phyloP scores from a whole-genome alignment of 30 jellyfish, hydroid and myxozoan genomes.

The Aurelia aurita complex sp. Pacific region DNA sequence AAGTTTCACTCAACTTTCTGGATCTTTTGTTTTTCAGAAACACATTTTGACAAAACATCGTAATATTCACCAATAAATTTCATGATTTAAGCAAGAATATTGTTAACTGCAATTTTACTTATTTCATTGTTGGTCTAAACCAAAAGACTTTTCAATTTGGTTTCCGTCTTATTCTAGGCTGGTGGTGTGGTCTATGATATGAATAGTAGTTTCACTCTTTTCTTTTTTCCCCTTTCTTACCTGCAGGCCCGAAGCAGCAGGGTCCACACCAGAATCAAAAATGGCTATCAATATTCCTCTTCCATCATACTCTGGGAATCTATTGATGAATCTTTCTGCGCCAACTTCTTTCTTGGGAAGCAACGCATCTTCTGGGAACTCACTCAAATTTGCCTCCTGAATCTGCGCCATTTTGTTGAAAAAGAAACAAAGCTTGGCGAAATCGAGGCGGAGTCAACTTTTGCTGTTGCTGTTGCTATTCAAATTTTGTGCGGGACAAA shows the following conservation, averaged over 20 bases:
- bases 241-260: slow-evolving; percentile 94
- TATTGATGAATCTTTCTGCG: slow-evolving; percentile 76
- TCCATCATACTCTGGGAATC: slow-evolving; percentile 88
- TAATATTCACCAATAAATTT: too few species aligned
- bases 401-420: slow-evolving; percentile 67
- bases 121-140: too few species aligned
- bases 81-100: too few species aligned
- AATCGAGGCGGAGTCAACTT: too few species aligned
- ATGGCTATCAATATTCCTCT: slow-evolving; percentile 81
- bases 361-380: slow-evolving; percentile 81
- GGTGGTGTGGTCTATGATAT: too few species aligned
- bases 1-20: too few species aligned
- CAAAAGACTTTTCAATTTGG: too few species aligned
- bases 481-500: background rate
- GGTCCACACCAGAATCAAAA: slow-evolving; percentile 96
- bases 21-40: too few species aligned
- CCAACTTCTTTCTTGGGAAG: slow-evolving; percentile 92
- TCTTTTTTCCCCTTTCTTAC: slow-evolving; percentile 13
- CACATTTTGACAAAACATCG: too few species aligned
- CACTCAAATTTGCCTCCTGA: slow-evolving; percentile 43
- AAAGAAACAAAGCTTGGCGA: background rate
- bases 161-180: too few species aligned
- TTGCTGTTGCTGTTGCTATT: slow-evolving; percentile 44
- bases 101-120: too few species aligned
- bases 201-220: too few species aligned